Base-by-base conservation (phyloP, 2,888 invertebrate species). In the Philaethria dido region DNA sequence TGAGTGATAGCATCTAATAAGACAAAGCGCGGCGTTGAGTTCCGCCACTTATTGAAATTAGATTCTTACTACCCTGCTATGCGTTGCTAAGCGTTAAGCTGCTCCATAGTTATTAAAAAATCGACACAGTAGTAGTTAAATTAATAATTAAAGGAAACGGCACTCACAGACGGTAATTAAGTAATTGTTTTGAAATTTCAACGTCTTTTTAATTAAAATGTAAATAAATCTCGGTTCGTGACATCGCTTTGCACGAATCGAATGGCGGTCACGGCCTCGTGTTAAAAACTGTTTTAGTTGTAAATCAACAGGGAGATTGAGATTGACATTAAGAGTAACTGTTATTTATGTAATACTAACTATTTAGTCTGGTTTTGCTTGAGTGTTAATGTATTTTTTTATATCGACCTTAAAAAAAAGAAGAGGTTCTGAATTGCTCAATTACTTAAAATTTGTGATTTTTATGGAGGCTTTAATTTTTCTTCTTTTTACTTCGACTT, bases 241-340 rank as follows among this genome's bases (percentile, higher is more conserved):
- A 62, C 55, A 29, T 25, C 39, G 36, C 60, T 45, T 45, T 52
- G 68, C 60, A 52, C 68, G 62, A 45, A 50, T 72, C 69, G 75
- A 76, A 78, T 79, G 65, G 74, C 77, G 79, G 78, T 78, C 78
- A 78, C 68, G 79, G 76, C 76, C 74, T 74, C 72, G 62, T 48
- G 13, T 39, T 72, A 73, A 70, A 79, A 78, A 78, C 62, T 60
- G 63, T 64, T 52, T 55, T 66, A 64, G 61, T 68, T 68, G 60
- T 64, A 59, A 63, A 64, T 60, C 44, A 60, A 54, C 64, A 50
- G 52, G 64, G 54, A 52, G 48, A 57, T 47, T 57, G 54, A 52
- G 48, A 57, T 47, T 57, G 36, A 62, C 59, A 50, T 57, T 63
- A 16, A 22, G 25, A 18, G 16, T 60, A 52, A 60, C 60, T 63